Percentiles rank a stretch among this genome's conserved stretches.
These are phyloP conservation scores for Macrotis lagotis DNA, from an alignment of 2,113 vertebrate species.

Conservation along the genomic window DNA sequence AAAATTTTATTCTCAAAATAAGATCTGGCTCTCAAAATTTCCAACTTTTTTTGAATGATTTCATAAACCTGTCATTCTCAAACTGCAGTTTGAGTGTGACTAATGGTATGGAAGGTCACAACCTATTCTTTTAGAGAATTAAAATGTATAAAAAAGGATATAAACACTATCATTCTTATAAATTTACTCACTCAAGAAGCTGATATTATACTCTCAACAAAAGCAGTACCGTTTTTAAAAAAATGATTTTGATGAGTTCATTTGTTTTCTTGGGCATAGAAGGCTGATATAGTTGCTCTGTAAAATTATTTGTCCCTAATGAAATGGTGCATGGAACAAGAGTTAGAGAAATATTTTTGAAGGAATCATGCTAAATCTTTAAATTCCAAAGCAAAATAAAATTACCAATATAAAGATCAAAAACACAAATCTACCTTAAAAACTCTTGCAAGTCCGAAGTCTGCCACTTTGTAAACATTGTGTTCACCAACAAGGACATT, in stretches of 20 bases:
- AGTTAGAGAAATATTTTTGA: constrained; percentile 35
- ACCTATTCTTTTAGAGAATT: neutral
- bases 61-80: neutral
- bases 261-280: neutral
- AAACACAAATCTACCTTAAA: constrained; percentile 87
- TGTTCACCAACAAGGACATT: constrained; percentile 98
- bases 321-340: neutral
- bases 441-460: constrained; percentile 96
- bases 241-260: neutral
- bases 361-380: neutral
- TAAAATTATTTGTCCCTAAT: neutral
- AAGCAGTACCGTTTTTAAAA: neutral
- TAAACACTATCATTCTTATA: neutral
- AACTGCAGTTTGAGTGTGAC: neutral
- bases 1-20: neutral
- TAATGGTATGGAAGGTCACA: neutral
- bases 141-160: neutral
- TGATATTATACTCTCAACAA: neutral
- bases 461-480: constrained; percentile 95
- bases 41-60: neutral
- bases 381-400: neutral
- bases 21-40: neutral
- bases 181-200: neutral
- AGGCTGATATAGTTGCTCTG: neutral
- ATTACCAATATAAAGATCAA: neutral